Base-by-base conservation (phyloP, 2,888 invertebrate species). In the Strigamia transsilvanica region DNA sequence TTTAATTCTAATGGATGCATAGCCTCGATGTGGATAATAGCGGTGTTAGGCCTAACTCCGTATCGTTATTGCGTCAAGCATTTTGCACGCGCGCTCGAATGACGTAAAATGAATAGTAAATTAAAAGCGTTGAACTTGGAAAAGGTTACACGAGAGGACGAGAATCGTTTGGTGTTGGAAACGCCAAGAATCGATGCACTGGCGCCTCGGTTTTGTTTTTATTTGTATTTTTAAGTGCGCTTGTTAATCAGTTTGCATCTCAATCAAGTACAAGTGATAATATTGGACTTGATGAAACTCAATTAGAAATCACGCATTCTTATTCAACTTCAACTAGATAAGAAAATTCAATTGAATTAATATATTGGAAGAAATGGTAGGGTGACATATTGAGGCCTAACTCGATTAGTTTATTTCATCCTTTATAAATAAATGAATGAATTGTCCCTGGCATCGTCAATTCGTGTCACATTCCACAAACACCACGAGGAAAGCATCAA, bases 201-300 rank as follows among this genome's bases (percentile, higher is more conserved):
- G 7, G 34, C 3, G 34, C 7, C n/a, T 7, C 7, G 4, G 34
- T 34, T 34, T 34, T 34, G 34, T 34, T 34, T 34, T 34, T 34
- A 34, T 34, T 34, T 34, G 4, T 34, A 7, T 34, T 34, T n/a
- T 34, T 34, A 34, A 34, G 34, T 34, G 34, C 3, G 34, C 34
- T n/a, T 51, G n/a, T 51, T 51, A 51, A 51, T 51, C 51, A 51
- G n/a, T n/a, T 51, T 51, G 51, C 51, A 51, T 51, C 51, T 51
- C 51, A 51, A 51, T 51, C 51, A 51, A 51, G 5, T 51, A 51
- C 51, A 51, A 51, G 51, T 51, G 51, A 51, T 13, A 51, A 51
- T 51, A 51, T 51, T 51, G 51, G 51, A 51, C 51, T 51, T 51
- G 51, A 51, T 51, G 51, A 51, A 51, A 51, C 51, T 51, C 51